phyloP scores from a whole-genome alignment of 2,888 invertebrate genomes.

The Volucella zonaria region DNA sequence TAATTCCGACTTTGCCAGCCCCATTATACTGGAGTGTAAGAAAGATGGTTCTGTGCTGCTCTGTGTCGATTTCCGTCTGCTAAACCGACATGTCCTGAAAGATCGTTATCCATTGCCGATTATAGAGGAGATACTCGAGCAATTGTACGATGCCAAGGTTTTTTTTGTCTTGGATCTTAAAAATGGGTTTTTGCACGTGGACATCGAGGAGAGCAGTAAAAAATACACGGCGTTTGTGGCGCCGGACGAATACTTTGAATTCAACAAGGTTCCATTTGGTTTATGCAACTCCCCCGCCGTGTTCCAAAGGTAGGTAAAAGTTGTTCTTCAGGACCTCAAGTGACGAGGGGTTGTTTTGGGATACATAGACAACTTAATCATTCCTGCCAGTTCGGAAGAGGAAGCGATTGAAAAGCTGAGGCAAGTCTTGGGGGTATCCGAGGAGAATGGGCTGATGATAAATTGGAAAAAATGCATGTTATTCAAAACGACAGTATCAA shows the following conservation, averaged over 20 bases:
- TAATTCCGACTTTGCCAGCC: slow-evolving; percentile 28
- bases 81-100: slow-evolving; percentile 26
- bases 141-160: too few species aligned
- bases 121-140: too few species aligned
- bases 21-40: slow-evolving; percentile 12
- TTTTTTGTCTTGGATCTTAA: too few species aligned
- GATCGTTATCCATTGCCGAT: slow-evolving; percentile 41
- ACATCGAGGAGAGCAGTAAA: too few species aligned
- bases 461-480: slow-evolving; percentile 68
- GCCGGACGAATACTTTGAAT: slow-evolving; percentile 59
- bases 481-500: too few species aligned
- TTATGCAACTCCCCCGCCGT: slow-evolving; percentile 78
- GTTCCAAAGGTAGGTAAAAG: slow-evolving; percentile 76
- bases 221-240: too few species aligned
- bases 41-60: slow-evolving; percentile 14
- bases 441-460: slow-evolving; percentile 42
- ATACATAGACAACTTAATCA: slow-evolving; percentile 44
- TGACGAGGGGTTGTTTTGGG: slow-evolving; percentile 20
- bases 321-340: slow-evolving; percentile 35
- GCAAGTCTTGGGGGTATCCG: slow-evolving; percentile 25
- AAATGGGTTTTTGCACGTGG: too few species aligned
- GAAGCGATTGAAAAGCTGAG: slow-evolving; percentile 16
- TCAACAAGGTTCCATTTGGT: too few species aligned
- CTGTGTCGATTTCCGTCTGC: slow-evolving; percentile 71
- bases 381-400: slow-evolving; percentile 21